Conservation (phyloP, 2,797 vertebrate genomes). For the Crax fasciolata region DNA sequence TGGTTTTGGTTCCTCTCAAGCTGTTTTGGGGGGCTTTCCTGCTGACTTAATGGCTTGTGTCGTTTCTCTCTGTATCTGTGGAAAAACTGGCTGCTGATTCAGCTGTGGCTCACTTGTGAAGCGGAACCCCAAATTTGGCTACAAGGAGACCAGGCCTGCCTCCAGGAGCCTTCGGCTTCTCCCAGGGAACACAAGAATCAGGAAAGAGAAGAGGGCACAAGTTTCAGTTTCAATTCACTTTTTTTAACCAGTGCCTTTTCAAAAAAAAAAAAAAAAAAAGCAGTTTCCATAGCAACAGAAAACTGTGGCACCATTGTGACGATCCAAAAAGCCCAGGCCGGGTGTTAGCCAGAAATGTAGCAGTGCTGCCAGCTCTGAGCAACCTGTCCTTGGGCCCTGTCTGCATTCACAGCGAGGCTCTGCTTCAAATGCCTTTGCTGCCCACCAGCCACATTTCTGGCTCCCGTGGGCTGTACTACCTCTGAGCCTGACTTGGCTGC, state of each 20-base stretch:
- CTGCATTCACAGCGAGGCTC: not conserved
- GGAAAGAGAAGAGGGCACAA: not conserved
- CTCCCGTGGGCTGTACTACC: not conserved
- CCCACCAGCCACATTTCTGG: not conserved
- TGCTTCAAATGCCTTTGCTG: not conserved
- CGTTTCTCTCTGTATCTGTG: not conserved
- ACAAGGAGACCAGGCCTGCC: not conserved
- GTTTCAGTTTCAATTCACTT: constrained; percentile 57
- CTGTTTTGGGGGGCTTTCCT: not conserved
- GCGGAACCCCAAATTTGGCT: not conserved
- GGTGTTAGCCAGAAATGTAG: constrained; percentile 42
- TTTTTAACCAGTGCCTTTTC: constrained; percentile 51
- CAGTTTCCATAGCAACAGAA: constrained; percentile 70
- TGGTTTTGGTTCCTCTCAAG: constrained; percentile 26
- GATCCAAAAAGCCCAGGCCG: not conserved
- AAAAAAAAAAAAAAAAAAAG: not conserved
- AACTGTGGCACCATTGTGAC: constrained; percentile 70
- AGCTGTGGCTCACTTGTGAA: not conserved
- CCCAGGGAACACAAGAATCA: constrained; percentile 33
- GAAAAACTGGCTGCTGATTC: constrained; percentile 31
- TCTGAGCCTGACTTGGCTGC: not conserved
- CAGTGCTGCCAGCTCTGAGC: not conserved
- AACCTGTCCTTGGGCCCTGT: not conserved
- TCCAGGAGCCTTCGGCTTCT: not conserved
- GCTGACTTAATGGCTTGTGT: not conserved